These are phyloP conservation scores for Stichopus chloronotus DNA, from an alignment of 35 echinoderm and acorn worm genomes.

Conservation along the genomic window DNA sequence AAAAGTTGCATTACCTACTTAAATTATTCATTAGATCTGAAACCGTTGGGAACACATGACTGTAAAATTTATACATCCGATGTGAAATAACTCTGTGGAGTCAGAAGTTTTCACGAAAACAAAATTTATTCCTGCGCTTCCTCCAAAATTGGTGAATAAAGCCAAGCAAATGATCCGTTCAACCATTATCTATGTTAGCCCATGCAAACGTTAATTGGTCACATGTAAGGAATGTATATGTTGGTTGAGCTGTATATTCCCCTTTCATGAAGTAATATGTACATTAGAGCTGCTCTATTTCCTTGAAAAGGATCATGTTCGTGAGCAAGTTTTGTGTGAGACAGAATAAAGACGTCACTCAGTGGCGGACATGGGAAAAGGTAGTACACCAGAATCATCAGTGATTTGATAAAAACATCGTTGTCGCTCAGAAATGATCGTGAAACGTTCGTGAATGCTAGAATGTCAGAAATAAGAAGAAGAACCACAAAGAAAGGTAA, in stretches of 20 bases:
- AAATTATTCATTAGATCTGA: constrained; percentile 12
- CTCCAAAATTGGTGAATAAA: background rate
- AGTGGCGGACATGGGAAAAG: too few species aligned
- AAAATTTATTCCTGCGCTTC: background rate
- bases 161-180: background rate
- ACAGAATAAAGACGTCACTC: too few species aligned
- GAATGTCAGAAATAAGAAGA: too few species aligned
- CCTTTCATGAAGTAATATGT: background rate
- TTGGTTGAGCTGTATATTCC: background rate
- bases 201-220: background rate
- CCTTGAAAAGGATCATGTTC: background rate
- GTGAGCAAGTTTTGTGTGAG: background rate
- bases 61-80: background rate
- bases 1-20: background rate
- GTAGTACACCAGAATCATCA: too few species aligned
- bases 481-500: too few species aligned
- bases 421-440: too few species aligned
- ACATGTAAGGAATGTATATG: background rate
- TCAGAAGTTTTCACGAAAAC: background rate
- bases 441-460: too few species aligned
- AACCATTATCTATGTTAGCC: background rate
- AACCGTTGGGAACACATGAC: background rate
- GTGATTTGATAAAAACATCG: too few species aligned
- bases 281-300: background rate
- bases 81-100: background rate